Percentiles rank a stretch among this genome's conserved stretches.
These are phyloP conservation scores for Ciona savignyi DNA, from an alignment of 23 tunicate genomes.

Conservation along the genomic window DNA sequence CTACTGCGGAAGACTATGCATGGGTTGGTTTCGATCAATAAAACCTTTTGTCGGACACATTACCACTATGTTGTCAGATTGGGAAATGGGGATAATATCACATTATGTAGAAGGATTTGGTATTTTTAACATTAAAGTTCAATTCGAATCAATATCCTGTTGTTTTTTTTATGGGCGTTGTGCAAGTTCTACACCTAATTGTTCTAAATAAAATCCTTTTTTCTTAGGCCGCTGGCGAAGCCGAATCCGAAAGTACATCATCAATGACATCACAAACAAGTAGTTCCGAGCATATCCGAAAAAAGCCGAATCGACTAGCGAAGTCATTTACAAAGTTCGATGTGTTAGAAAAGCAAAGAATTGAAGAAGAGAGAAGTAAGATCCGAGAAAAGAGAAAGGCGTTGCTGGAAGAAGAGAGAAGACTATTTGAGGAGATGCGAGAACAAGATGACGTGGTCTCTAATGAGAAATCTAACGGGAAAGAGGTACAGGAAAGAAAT, in stretches of 20 bases:
- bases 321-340: constrained; percentile 64
- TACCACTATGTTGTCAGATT: too few relatives aligned
- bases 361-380: constrained; percentile 51
- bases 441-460: neutral
- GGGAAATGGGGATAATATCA: too few relatives aligned
- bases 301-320: constrained; percentile 46
- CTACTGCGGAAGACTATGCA: too few relatives aligned
- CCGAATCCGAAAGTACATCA: neutral
- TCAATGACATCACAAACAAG: constrained; percentile 9
- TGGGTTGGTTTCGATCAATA: too few relatives aligned
- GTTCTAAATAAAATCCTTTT: too few relatives aligned
- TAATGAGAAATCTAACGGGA: neutral
- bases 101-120: too few relatives aligned
- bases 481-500: neutral
- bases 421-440: constrained; percentile 50
- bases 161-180: too few relatives aligned
- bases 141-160: too few relatives aligned
- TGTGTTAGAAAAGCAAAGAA: constrained; percentile 50
- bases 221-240: neutral
- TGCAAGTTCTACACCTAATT: too few relatives aligned
- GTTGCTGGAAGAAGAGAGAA: constrained; percentile 58
- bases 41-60: too few relatives aligned
- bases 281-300: constrained; percentile 14
- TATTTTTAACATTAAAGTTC: too few relatives aligned
- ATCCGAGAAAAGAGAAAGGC: constrained; percentile 50